A percentile compares a stretch with the other conserved stretches of the same genome.
Conservation (phyloP, 2,113 vertebrate species). For the Raphicerus campestris region DNA sequence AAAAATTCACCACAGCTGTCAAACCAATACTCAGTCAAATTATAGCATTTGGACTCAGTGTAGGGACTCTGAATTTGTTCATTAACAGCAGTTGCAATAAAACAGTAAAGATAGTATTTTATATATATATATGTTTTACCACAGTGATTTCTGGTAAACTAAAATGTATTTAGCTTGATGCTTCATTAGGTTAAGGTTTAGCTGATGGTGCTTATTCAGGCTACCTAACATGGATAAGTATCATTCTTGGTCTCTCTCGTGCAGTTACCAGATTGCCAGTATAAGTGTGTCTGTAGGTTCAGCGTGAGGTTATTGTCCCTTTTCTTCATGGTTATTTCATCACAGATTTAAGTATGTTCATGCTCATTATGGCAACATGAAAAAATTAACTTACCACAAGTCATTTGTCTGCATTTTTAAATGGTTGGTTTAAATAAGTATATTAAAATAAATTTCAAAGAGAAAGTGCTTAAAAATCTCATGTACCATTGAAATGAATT, state of each 20-base stretch:
- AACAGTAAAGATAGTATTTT: background rate
- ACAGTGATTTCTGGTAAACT: conserved; percentile 22
- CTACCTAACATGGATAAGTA: background rate
- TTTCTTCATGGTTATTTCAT: background rate
- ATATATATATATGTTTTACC: background rate
- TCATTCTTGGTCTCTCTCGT: background rate
- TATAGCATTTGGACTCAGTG: background rate
- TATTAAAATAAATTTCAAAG: conserved; percentile 17
- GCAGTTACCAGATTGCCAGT: background rate
- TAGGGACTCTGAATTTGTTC: background rate
- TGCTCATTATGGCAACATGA: background rate
- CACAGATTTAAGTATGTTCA: background rate
- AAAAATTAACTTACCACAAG: background rate
- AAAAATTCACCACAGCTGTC: background rate
- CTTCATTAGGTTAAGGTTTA: background rate
- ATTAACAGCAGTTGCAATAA: background rate
- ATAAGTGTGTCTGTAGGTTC: background rate
- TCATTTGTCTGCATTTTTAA: background rate
- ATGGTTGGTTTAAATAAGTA: background rate
- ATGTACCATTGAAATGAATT: background rate
- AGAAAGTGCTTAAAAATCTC: background rate
- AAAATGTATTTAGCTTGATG: conserved; percentile 6
- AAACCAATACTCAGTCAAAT: background rate
- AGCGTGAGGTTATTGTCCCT: background rate
- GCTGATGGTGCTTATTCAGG: background rate